A percentile compares a stretch with the other conserved stretches of the same genome.
Evolutionary conservation across 2,113 vertebrate genomes (phyloP).

Genomic region (Anthoscopus minutus): DNA sequence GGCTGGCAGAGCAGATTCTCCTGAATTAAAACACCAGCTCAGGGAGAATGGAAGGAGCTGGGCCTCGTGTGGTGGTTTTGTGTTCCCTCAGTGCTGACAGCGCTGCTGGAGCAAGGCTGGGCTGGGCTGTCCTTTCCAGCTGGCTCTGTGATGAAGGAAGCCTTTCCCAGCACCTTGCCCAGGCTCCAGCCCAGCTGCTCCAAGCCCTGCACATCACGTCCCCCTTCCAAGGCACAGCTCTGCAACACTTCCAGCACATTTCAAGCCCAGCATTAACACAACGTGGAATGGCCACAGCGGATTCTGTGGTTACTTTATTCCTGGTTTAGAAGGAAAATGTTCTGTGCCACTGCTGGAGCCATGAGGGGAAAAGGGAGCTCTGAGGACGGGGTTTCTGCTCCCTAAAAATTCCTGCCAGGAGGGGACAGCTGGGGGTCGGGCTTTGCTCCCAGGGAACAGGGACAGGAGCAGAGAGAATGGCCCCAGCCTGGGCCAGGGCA

Average conservation of each 20-base stretch:
- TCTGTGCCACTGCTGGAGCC: background rate
- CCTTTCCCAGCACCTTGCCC: background rate
- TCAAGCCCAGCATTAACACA: background rate
- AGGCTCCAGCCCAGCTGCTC: background rate
- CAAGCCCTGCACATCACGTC: background rate
- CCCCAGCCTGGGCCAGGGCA: background rate
- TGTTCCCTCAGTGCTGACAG: background rate
- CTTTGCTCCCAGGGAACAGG: background rate
- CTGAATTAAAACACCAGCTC: background rate
- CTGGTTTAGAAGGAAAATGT: background rate
- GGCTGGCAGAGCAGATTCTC: background rate
- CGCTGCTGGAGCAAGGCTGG: background rate
- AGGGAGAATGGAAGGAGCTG: background rate
- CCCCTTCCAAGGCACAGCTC: background rate
- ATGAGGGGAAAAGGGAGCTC: background rate
- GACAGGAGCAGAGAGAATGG: background rate
- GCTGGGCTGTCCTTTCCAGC: background rate
- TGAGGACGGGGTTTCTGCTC: background rate
- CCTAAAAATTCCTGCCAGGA: background rate
- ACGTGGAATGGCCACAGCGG: background rate
- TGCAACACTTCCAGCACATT: background rate
- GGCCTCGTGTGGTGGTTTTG: background rate
- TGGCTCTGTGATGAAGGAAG: background rate
- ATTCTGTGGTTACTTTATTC: background rate
- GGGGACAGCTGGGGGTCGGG: accelerated